phyloP scores from a whole-genome alignment of 1,140 invertebrate genomes.

The Ceratosolen fusciceps region DNA sequence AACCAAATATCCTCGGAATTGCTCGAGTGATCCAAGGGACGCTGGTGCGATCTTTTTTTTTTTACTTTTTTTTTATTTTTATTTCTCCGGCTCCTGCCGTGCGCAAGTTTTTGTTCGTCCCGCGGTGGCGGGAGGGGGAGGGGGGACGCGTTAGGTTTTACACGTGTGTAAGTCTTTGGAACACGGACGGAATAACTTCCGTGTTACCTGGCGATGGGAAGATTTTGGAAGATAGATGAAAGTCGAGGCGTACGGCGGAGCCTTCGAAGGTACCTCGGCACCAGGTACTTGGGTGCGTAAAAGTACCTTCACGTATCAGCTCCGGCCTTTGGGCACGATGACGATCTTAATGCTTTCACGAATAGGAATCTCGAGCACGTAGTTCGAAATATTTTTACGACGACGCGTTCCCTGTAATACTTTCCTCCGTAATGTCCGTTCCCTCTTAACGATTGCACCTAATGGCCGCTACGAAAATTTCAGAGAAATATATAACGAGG shows the following conservation, averaged over 20 bases:
- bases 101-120: no score
- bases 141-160: slow-evolving; percentile 47
- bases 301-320: not conserved
- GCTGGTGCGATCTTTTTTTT: no score
- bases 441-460: slow-evolving; percentile 16
- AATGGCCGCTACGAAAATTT: slow-evolving; percentile 16
- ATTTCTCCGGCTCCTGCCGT: no score
- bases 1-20: no score
- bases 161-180: slow-evolving; percentile 19
- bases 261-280: not conserved
- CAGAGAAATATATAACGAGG: not conserved
- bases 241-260: not conserved
- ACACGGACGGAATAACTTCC: slow-evolving; percentile 11
- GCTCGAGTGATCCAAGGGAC: no score
- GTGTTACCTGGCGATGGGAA: not conserved
- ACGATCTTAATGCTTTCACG: slow-evolving; percentile 31
- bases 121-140: no score
- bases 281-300: no score
- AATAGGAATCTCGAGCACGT: slow-evolving; percentile 25
- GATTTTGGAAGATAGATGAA: not conserved
- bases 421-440: slow-evolving; percentile 15
- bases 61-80: no score
- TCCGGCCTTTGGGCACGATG: not conserved
- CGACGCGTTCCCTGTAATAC: slow-evolving; percentile 19
- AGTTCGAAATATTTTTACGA: slow-evolving; percentile 25